Evolutionary conservation across 1,140 invertebrate species (phyloP).

Genomic region (Camponotus pennsylvanicus): DNA sequence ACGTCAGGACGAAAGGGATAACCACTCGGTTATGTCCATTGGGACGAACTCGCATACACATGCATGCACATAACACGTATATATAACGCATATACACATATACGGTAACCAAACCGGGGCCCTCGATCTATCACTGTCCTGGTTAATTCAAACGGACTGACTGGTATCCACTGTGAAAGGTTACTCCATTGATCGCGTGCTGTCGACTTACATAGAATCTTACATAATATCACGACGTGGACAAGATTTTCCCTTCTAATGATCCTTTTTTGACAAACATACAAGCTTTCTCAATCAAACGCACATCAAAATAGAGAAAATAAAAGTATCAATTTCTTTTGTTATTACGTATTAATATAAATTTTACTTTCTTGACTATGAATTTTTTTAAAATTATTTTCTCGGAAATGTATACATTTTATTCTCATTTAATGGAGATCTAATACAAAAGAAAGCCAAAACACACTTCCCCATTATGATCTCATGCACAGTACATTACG

Average conservation of each 20-base stretch:
- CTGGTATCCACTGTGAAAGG: conserved; percentile 57
- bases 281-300: neutral
- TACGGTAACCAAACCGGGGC: conserved; percentile 53
- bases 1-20: conserved; percentile 64
- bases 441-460: neutral
- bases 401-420: neutral
- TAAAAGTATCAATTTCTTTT: neutral
- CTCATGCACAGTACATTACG: neutral
- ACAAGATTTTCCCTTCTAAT: conserved; percentile 1
- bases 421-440: neutral
- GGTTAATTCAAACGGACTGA: conserved; percentile 70
- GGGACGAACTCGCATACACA: conserved; percentile 46
- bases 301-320: neutral
- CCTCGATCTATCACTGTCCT: conserved; percentile 77
- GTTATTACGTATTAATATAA: neutral
- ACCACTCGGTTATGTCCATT: conserved; percentile 58
- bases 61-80: conserved; percentile 21
- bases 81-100: conserved; percentile 56
- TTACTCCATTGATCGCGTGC: conserved; percentile 71
- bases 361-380: neutral
- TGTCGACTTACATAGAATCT: conserved; percentile 38
- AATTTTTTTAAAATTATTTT: neutral
- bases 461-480: neutral
- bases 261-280: neutral
- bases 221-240: neutral